Evolutionary conservation across 2,113 vertebrate genomes (phyloP).

Genomic region (Dicentrarchus labrax): DNA sequence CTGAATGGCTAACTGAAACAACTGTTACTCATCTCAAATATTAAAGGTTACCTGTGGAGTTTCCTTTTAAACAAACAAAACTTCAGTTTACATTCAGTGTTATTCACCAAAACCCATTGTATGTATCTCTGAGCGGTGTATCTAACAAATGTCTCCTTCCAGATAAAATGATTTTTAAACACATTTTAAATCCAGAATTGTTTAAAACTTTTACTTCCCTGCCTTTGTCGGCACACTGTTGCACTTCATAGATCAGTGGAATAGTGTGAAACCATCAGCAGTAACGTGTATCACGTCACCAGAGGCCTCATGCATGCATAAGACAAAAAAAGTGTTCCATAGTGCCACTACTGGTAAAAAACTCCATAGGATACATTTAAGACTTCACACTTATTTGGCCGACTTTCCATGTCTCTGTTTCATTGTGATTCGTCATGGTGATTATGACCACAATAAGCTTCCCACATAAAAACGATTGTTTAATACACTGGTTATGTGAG

Average conservation of each 20-base stretch:
- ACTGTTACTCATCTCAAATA: background rate
- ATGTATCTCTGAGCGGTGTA: background rate
- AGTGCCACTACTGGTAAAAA: background rate
- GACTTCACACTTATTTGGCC: background rate
- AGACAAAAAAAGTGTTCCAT: background rate
- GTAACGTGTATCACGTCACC: background rate
- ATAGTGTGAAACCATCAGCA: background rate
- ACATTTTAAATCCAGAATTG: background rate
- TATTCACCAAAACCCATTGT: background rate
- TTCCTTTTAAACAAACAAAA: background rate
- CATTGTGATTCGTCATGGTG: background rate
- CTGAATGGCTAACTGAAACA: background rate
- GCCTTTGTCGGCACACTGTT: background rate
- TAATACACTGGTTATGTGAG: slow-evolving; percentile 18
- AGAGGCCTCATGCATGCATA: background rate
- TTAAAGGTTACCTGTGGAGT: background rate
- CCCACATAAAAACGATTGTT: slow-evolving; percentile 6
- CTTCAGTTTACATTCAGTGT: no score
- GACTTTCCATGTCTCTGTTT: slow-evolving; percentile 13
- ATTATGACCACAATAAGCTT: background rate
- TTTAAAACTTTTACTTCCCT: background rate
- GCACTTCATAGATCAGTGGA: background rate
- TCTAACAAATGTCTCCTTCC: background rate
- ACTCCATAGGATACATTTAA: background rate
- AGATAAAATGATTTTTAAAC: background rate